A percentile compares a stretch with the other conserved stretches of the same genome.
phyloP scores from a whole-genome alignment of 2,888 invertebrate genomes.

The Eudemis profundana region DNA sequence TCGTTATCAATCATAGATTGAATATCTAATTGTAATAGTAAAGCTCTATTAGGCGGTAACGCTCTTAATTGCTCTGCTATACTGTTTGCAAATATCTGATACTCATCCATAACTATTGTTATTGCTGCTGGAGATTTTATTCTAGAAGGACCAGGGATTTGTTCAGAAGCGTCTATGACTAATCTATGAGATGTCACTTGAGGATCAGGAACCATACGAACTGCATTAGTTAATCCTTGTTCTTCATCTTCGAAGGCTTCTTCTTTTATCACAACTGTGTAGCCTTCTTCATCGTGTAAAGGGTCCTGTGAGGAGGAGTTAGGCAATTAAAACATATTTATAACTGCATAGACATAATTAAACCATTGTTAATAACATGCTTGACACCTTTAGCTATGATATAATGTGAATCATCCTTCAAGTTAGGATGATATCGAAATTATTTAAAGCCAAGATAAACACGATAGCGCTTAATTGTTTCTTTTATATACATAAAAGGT shows the following conservation, averaged over 20 bases:
- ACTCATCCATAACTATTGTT: slow-evolving; percentile 28
- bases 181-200: neutral
- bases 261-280: slow-evolving; percentile 26
- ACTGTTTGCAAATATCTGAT: slow-evolving; percentile 38
- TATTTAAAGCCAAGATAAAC: too few species aligned
- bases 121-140: neutral
- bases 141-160: neutral
- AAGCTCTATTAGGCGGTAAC: slow-evolving; percentile 25
- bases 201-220: neutral
- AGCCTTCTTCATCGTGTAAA: slow-evolving; percentile 6
- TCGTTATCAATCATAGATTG: slow-evolving; percentile 37
- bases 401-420: neutral
- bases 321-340: too few species aligned
- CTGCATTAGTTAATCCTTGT: neutral
- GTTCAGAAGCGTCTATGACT: neutral
- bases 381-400: neutral
- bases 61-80: slow-evolving; percentile 36
- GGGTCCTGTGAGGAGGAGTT: slow-evolving; percentile 27
- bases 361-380: too few species aligned
- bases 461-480: too few species aligned
- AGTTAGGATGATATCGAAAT: too few species aligned
- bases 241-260: slow-evolving; percentile 12
- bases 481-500: too few species aligned
- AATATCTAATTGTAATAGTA: slow-evolving; percentile 33
- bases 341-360: neutral